Conservation (phyloP, 2,113 vertebrate species). For the Melanotaenia duboulayi region DNA sequence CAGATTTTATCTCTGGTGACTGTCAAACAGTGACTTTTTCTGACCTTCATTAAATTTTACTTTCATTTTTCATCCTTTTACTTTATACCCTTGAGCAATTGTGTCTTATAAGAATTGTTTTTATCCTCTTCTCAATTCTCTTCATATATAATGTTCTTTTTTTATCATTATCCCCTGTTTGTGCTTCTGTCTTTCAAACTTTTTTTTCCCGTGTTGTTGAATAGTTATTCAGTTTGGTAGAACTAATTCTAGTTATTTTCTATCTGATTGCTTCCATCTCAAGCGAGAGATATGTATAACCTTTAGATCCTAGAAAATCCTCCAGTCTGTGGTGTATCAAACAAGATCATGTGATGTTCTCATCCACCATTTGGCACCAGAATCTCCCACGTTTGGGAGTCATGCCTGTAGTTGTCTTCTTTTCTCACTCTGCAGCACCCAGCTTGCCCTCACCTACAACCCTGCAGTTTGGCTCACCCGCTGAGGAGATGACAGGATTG, state of each 20-base stretch:
- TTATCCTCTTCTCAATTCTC: constrained; percentile 8
- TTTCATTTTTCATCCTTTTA: not conserved
- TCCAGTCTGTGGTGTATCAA: not conserved
- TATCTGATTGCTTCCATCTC: not conserved
- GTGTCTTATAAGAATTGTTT: constrained; percentile 16
- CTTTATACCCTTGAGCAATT: constrained; percentile 11
- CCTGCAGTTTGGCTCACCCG: constrained; percentile 29
- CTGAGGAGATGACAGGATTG: constrained; percentile 51
- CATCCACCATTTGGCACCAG: not conserved
- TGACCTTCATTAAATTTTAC: not conserved
- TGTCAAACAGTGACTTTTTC: constrained; percentile 22
- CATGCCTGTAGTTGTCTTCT: not conserved
- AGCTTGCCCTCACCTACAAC: constrained; percentile 11
- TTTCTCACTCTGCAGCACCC: constrained; percentile 9
- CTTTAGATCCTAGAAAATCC: not conserved
- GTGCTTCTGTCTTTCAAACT: not conserved
- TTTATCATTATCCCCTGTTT: constrained; percentile 1
- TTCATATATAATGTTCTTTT: constrained; percentile 17
- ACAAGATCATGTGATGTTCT: constrained; percentile 4
- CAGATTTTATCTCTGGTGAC: constrained; percentile 1
- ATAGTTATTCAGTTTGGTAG: constrained; percentile 19
- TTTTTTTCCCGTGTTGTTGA: constrained; percentile 16
- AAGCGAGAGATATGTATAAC: constrained; percentile 1
- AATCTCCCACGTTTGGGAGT: constrained; percentile 2
- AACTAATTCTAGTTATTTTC: constrained; percentile 15